These are phyloP conservation scores for Gastracanthus pulcherrimus DNA, from an alignment of 2,888 invertebrate genomes.

Conservation along the genomic window DNA sequence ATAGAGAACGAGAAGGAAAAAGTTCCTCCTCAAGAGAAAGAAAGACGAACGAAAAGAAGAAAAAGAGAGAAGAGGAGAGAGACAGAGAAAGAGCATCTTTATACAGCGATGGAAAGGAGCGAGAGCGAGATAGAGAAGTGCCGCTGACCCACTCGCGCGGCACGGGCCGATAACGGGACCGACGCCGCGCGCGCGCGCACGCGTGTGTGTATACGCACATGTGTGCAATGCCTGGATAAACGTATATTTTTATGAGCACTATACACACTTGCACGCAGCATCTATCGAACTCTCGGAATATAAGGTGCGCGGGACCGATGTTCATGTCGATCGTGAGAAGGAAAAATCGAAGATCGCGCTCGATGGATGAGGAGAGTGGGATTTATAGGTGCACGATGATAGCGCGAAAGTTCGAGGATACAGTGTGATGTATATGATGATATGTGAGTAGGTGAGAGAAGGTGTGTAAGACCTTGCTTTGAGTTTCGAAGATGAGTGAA, in stretches of 20 bases:
- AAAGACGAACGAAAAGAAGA: neutral
- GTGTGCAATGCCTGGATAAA: neutral
- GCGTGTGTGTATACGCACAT: neutral
- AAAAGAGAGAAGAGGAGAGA: constrained; percentile 4
- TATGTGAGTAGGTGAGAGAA: too few relatives aligned
- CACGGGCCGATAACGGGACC: constrained; percentile 73
- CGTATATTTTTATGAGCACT: neutral
- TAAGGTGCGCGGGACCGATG: neutral
- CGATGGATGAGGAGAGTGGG: too few relatives aligned
- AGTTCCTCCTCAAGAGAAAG: neutral
- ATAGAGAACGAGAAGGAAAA: neutral
- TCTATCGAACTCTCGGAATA: neutral
- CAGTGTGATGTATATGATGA: too few relatives aligned
- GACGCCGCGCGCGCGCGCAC: constrained; percentile 60
- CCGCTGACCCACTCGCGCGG: constrained; percentile 75
- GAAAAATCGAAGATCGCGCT: neutral
- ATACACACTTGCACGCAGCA: neutral
- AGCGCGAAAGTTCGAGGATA: neutral
- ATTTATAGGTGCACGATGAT: neutral
- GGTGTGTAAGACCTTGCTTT: too few relatives aligned
- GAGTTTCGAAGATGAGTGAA: too few relatives aligned
- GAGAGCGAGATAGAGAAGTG: too few relatives aligned
- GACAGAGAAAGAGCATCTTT: neutral
- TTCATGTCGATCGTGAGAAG: neutral
- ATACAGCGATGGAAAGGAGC: constrained; percentile 54